Base-by-base conservation (phyloP, 2,888 invertebrate genomes). In the Parnassius smintheus region DNA sequence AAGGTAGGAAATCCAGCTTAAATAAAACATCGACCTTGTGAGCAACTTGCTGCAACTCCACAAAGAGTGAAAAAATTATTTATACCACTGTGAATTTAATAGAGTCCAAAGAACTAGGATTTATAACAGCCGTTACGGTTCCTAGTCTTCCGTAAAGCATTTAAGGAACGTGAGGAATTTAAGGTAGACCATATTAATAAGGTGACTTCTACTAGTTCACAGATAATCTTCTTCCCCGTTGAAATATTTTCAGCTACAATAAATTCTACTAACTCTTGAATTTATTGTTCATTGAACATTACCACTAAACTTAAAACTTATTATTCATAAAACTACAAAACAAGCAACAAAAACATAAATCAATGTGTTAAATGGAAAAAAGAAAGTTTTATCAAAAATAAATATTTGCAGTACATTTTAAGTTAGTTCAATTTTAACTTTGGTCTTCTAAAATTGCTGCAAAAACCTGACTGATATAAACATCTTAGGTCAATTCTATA, bases 271-370 rank as follows among this genome's bases (percentile, higher is more conserved):
- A 13, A 48, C 48, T 46, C 54, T 42, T 10, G 13, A 25, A 56
- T 22, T 50, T 12, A 56, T 56, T 56, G 50, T 44, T 13, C 22
- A 50, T 56, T 50, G 50, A 45, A 50, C 45, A 61, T 56, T 48
- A 44, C 12, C 42, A 51, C 55, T 61, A 51, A 59, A 52, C 51
- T 53, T 49, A 62, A 68, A 65, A 73, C 75, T 75, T 66, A 56
- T 70, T 68, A 80, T 81, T 81, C 71, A 81, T 82, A 77, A 35
- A 72, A 77, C 70, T 77, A 80, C 66, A 81, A 70, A 81, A 77
- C 75, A 67, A 78, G 71, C 74, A 82, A 80, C 78, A 80, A 77
- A 35, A 73, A 69, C 61, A 72, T 73, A 71, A 63, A 73, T 70
- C 61, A 71, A 72, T 60, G 67, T 64, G 59, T 66, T 71, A 68